phyloP scores from a whole-genome alignment of 2,797 vertebrate genomes.

The Pseudocheirus occidentalis region DNA sequence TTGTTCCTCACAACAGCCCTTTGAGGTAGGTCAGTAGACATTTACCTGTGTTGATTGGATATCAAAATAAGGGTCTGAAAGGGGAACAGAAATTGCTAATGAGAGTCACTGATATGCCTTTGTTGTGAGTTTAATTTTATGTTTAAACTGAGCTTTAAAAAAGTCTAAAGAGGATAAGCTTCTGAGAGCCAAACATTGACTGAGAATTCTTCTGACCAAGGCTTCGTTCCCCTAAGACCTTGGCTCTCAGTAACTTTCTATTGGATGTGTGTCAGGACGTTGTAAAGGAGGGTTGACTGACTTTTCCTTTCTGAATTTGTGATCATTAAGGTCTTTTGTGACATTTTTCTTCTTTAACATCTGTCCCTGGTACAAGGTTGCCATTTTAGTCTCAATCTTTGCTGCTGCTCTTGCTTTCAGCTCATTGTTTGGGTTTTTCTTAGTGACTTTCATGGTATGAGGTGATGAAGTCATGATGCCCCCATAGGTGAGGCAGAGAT shows the following conservation, averaged over 20 bases:
- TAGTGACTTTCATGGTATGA: not conserved
- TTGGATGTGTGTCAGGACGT: not conserved
- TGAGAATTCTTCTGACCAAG: not conserved
- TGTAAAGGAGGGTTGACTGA: conserved; percentile 13
- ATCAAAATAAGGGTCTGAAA: not conserved
- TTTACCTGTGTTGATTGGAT: conserved; percentile 19
- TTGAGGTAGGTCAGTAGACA: not conserved
- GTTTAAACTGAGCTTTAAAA: not conserved
- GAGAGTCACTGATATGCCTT: not conserved
- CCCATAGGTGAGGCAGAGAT: not conserved
- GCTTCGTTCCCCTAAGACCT: not conserved
- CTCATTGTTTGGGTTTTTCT: not conserved
- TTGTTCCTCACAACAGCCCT: not conserved
- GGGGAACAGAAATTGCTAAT: not conserved
- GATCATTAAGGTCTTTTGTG: conserved; percentile 27
- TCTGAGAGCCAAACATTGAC: not conserved
- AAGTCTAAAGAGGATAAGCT: not conserved
- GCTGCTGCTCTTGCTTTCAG: accelerated
- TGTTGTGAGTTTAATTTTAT: not conserved
- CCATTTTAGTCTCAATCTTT: not conserved
- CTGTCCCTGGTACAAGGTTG: not conserved
- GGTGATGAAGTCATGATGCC: not conserved
- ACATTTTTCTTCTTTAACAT: conserved; percentile 1
- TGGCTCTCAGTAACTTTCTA: not conserved
- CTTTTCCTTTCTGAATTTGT: not conserved